Base-by-base conservation (phyloP, 2,797 vertebrate species). In the Ispidina lecontei region DNA sequence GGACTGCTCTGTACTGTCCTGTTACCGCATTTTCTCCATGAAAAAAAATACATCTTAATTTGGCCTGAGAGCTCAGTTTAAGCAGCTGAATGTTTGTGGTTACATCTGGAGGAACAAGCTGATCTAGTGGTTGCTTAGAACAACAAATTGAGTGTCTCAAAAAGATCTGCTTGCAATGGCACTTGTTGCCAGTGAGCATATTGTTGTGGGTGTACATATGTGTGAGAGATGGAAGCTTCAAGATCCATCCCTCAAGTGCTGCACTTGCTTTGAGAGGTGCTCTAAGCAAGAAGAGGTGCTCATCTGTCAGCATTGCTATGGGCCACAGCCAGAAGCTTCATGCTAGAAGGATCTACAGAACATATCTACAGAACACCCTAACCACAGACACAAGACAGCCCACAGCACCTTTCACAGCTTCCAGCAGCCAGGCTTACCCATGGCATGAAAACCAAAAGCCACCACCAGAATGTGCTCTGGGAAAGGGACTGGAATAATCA, bases 101-200 rank as follows among this genome's bases (percentile, higher is more conserved):
- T 93, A 70, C 68, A 33, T 92, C 71, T 92, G 94, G 78, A 92
- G 64, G 83, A 96, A 89, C 81, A 91, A 82, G 77, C 84, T 88
- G 88, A 82, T 70, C 83, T 71, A 49, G 60, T 77, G 71, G 87
- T 74, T 91, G 73, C 85, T 84, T 90, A 88, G 74, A 79, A 92
- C 64, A 92, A 80, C 71, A 91, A 88, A 76, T 44, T 43, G 26
- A 87, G n/a, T 58, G 69, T 78, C 84, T 81, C 72, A 54, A 46
- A 89, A 93, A 68, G 44, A 12, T 71, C 64, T 23, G 33, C 79
- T 49, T 88, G 84, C 77, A 47, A 12, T 59, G 71, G 49, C 65
- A 64, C 31, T 90, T 86, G 41, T 59, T 91, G 60, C 87, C 71
- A 88, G 23, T 51, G 77, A 84, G 21, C 1, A 1, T 43, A 62